These are phyloP conservation scores for Conus ventricosus DNA, from an alignment of 1,140 invertebrate genomes.

Conservation along the genomic window DNA sequence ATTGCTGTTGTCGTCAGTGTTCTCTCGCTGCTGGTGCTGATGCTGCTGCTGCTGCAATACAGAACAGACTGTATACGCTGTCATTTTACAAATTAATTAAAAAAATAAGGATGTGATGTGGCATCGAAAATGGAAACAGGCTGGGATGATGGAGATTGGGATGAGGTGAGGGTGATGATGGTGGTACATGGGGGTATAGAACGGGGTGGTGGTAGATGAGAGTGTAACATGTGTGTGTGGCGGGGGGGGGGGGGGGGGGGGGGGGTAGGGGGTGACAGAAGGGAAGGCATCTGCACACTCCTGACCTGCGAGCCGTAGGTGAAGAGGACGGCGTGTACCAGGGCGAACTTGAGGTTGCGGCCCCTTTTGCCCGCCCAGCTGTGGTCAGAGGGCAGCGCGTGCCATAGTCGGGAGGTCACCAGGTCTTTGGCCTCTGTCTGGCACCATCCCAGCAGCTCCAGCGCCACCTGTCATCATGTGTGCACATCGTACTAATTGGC, in stretches of 20 bases:
- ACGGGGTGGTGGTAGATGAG: too few relatives aligned
- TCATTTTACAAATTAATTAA: too few relatives aligned
- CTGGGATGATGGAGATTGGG: too few relatives aligned
- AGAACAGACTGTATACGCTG: neutral
- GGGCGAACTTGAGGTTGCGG: slow-evolving; percentile 89
- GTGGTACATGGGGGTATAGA: too few relatives aligned
- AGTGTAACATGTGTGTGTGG: too few relatives aligned
- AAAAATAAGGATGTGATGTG: too few relatives aligned
- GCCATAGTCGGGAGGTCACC: slow-evolving; percentile 89
- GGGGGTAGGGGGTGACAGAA: too few relatives aligned
- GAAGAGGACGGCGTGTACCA: slow-evolving; percentile 90
- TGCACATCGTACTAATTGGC: too few relatives aligned
- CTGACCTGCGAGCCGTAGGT: slow-evolving; percentile 74
- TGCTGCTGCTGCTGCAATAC: neutral
- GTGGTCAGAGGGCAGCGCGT: slow-evolving; percentile 90
- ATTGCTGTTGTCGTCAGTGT: slow-evolving; percentile 33
- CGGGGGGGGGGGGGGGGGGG: too few relatives aligned
- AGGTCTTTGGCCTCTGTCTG: slow-evolving; percentile 92
- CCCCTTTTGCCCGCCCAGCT: slow-evolving; percentile 85
- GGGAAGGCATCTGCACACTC: neutral
- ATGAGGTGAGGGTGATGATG: too few relatives aligned
- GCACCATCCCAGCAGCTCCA: slow-evolving; percentile 92
- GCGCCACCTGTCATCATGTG: slow-evolving; percentile 82
- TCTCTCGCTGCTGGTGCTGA: neutral
- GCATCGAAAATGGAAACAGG: too few relatives aligned